phyloP scores from a whole-genome alignment of 2,888 invertebrate genomes.

The Odontothrips loti region DNA sequence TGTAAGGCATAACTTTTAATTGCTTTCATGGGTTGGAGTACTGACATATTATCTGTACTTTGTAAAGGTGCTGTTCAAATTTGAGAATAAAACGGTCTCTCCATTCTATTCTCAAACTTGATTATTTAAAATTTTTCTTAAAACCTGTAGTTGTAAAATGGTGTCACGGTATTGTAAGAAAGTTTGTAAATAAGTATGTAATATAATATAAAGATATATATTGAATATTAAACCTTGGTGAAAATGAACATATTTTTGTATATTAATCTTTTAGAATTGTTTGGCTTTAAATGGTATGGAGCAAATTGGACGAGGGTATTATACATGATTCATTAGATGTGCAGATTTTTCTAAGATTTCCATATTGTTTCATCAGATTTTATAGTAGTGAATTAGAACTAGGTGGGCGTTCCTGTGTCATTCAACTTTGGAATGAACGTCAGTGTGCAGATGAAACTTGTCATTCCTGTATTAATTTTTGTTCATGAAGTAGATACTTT shows the following conservation, averaged over 20 bases:
- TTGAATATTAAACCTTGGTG: not conserved
- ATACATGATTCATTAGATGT: no score
- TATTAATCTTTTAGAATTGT: not conserved
- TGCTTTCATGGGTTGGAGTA: not conserved
- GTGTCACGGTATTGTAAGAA: not conserved
- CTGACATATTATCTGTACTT: not conserved
- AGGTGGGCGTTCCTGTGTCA: not conserved
- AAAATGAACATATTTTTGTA: not conserved
- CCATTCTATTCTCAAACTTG: not conserved
- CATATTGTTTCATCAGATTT: not conserved
- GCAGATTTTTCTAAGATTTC: no score
- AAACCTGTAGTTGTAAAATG: not conserved
- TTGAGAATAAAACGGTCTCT: not conserved
- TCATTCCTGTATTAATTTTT: no score
- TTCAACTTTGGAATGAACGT: no score
- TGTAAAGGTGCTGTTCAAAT: not conserved
- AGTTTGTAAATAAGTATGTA: conserved; percentile 14
- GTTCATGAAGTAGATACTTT: no score
- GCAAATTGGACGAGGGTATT: not conserved
- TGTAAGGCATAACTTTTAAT: not conserved
- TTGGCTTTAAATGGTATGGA: not conserved
- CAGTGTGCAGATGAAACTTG: no score
- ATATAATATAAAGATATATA: not conserved
- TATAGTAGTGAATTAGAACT: not conserved
- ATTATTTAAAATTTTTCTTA: not conserved